These are phyloP conservation scores for Henricia sp. DNA, from an alignment of 53 echinoderm and acorn worm genomes.

Conservation along the genomic window DNA sequence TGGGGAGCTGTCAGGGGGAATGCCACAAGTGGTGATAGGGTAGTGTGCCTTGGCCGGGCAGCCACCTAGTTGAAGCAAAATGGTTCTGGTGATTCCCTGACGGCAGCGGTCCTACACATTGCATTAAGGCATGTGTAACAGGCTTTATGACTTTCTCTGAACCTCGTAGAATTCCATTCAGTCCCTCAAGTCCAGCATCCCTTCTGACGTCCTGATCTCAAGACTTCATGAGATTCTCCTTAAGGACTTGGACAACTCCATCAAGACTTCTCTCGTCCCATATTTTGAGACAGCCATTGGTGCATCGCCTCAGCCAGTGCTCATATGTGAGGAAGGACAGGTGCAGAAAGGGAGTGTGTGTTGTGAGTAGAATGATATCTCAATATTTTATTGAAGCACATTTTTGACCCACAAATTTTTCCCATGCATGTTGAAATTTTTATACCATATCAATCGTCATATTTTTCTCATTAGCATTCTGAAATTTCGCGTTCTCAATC, in stretches of 20 bases:
- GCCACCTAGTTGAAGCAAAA: too few relatives aligned
- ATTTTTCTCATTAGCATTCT: too few relatives aligned
- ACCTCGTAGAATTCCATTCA: neutral
- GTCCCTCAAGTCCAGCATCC: constrained; percentile 6
- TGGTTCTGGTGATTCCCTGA: neutral
- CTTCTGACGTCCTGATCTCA: neutral
- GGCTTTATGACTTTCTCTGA: neutral
- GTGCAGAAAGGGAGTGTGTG: too few relatives aligned
- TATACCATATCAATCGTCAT: too few relatives aligned
- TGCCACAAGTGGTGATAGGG: too few relatives aligned
- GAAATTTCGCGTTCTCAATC: too few relatives aligned
- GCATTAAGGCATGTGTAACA: neutral
- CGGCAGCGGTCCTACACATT: neutral
- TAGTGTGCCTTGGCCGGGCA: too few relatives aligned
- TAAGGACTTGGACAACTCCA: neutral
- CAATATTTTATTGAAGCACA: too few relatives aligned
- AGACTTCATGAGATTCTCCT: constrained; percentile 18
- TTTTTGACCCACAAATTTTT: neutral
- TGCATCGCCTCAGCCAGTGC: neutral
- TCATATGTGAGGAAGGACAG: constrained; percentile 20
- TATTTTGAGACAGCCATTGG: constrained; percentile 10
- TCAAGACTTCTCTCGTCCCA: neutral
- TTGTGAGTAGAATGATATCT: too few relatives aligned
- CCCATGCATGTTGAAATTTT: too few relatives aligned
- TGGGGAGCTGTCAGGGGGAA: too few relatives aligned